phyloP scores from a whole-genome alignment of 2,797 vertebrate genomes.

The Eulemur mongoz region DNA sequence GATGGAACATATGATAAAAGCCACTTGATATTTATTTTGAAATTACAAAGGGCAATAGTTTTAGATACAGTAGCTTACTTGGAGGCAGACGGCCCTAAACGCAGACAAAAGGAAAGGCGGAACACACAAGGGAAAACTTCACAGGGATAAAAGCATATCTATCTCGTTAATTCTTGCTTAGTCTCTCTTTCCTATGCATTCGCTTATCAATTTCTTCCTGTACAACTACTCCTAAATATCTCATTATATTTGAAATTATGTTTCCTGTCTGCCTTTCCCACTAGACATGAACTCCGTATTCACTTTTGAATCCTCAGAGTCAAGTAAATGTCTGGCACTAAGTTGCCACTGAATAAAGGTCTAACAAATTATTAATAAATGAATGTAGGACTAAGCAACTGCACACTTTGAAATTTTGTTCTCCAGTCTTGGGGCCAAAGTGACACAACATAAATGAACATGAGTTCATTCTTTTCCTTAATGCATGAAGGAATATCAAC shows the following conservation, averaged over 20 bases:
- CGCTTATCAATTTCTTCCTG: constrained; percentile 20
- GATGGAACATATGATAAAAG: constrained; percentile 14
- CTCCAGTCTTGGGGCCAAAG: not conserved
- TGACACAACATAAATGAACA: not conserved
- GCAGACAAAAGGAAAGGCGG: constrained; percentile 7
- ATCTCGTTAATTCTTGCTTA: constrained; percentile 41
- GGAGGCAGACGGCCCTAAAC: not conserved
- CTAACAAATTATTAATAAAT: not conserved
- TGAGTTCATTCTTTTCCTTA: constrained; percentile 20
- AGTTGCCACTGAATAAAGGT: constrained; percentile 6
- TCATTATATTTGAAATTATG: constrained; percentile 58
- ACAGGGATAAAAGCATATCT: constrained; percentile 41
- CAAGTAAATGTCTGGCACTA: constrained; percentile 43
- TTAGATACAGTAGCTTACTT: not conserved
- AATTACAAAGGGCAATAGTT: constrained; percentile 28
- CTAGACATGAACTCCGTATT: constrained; percentile 26
- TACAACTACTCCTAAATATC: constrained; percentile 52
- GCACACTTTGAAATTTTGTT: constrained; percentile 18
- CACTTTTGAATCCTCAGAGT: constrained; percentile 41
- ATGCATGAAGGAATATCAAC: not conserved
- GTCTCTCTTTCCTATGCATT: constrained; percentile 14
- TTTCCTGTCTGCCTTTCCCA: constrained; percentile 65
- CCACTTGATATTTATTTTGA: constrained; percentile 32
- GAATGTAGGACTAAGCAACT: not conserved
- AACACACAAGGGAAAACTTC: not conserved